Conservation (phyloP, 2,113 vertebrate genomes). For the Paraplagusia blochii region DNA sequence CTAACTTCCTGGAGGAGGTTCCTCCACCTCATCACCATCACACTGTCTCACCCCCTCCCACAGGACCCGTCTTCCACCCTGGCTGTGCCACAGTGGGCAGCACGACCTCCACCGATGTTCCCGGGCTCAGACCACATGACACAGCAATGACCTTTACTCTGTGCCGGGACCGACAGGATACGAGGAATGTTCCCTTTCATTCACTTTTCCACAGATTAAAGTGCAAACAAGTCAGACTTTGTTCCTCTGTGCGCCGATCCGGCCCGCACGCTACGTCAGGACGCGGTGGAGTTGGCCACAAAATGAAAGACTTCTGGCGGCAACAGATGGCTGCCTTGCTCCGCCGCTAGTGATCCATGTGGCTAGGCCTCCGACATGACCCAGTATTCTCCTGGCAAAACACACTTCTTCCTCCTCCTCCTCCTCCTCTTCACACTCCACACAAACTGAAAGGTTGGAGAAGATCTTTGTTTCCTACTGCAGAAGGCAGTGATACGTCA, state of each 20-base stretch:
- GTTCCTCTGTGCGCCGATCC: constrained; percentile 39
- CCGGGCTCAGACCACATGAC: constrained; percentile 34
- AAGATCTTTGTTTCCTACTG: too few relatives aligned
- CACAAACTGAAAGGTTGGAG: too few relatives aligned
- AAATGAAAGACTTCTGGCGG: constrained; percentile 65
- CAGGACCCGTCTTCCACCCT: too few relatives aligned
- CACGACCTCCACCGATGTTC: constrained; percentile 28
- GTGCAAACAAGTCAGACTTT: constrained; percentile 50
- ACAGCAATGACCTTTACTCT: constrained; percentile 52
- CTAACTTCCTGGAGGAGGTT: too few relatives aligned
- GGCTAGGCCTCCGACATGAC: constrained; percentile 66
- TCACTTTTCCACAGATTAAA: constrained; percentile 48
- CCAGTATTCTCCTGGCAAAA: constrained; percentile 61
- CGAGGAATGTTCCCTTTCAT: constrained; percentile 42
- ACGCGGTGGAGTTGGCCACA: constrained; percentile 67
- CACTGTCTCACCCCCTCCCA: too few relatives aligned
- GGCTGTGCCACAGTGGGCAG: constrained; percentile 36
- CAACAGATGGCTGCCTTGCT: constrained; percentile 69
- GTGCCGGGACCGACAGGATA: constrained; percentile 34
- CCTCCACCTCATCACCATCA: too few relatives aligned
- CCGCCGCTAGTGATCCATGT: constrained; percentile 65
- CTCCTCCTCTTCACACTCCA: constrained; percentile 2
- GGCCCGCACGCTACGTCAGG: constrained; percentile 34
- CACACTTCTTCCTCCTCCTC: constrained; percentile 25
- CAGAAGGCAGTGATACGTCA: too few relatives aligned